These are phyloP conservation scores for Psilanteris sp. DNA, from an alignment of 1,140 invertebrate species.

Conservation along the genomic window DNA sequence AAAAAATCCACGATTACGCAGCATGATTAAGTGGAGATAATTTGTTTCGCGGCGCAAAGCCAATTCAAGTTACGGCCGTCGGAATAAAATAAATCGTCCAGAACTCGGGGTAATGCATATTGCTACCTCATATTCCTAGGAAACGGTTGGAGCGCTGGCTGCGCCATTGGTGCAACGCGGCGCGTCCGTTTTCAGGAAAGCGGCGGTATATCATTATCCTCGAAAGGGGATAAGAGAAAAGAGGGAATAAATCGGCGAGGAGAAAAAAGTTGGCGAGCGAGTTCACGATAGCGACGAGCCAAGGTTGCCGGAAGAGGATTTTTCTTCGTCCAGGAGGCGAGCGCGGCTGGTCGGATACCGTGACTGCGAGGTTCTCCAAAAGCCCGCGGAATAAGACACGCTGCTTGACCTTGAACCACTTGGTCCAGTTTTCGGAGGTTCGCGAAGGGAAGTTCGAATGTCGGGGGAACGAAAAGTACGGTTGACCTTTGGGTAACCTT, in stretches of 20 bases:
- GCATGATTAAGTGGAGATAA: constrained; percentile 50
- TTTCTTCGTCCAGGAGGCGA: too few species aligned
- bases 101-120: constrained; percentile 45
- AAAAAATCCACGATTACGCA: constrained; percentile 34
- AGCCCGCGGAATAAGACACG: too few species aligned
- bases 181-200: constrained; percentile 69
- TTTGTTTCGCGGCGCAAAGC: constrained; percentile 38
- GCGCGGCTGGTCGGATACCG: too few species aligned
- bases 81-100: constrained; percentile 48
- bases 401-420: too few species aligned
- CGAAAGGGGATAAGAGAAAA: constrained; percentile 7
- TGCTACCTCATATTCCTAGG: constrained; percentile 63
- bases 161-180: constrained; percentile 69
- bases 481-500: too few species aligned
- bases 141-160: constrained; percentile 66
- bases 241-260: constrained; percentile 3
- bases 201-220: constrained; percentile 70
- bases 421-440: too few species aligned
- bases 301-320: constrained; percentile 43
- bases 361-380: too few species aligned
- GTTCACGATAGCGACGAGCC: constrained; percentile 38
- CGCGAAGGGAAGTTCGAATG: too few species aligned
- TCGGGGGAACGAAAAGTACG: too few species aligned
- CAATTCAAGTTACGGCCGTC: constrained; percentile 37
- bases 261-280: constrained; percentile 13